Evolutionary conservation across 2,888 invertebrate genomes (phyloP).

Genomic region (Toxonevra muliebris): DNA sequence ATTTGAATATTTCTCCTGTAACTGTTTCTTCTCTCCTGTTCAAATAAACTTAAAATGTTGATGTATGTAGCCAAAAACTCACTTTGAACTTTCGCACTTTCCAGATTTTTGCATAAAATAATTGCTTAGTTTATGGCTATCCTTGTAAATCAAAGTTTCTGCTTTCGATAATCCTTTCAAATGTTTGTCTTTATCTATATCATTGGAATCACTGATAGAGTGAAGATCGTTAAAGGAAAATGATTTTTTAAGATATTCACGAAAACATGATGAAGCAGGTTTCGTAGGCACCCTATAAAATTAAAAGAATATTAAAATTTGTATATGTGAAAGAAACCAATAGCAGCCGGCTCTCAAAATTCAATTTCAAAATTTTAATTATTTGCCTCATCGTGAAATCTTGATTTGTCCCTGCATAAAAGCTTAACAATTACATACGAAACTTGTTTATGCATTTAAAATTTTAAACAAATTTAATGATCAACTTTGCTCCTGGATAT

Average conservation of each 20-base stretch:
- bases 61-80: background rate
- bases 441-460: too few species aligned
- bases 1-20: too few species aligned
- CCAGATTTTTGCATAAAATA: conserved; percentile 41
- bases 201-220: conserved; percentile 23
- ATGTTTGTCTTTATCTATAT: conserved; percentile 27
- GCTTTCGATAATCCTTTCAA: conserved; percentile 32
- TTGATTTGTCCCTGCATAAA: too few species aligned
- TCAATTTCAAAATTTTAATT: too few species aligned
- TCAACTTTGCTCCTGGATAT: too few species aligned
- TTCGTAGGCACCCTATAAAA: conserved; percentile 27
- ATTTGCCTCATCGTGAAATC: too few species aligned
- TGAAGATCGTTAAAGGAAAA: conserved; percentile 56
- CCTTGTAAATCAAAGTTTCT: conserved; percentile 19
- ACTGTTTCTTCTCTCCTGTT: too few species aligned
- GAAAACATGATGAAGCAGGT: conserved; percentile 38
- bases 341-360: background rate
- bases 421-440: too few species aligned
- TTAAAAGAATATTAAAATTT: conserved; percentile 15
- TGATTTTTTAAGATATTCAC: conserved; percentile 49
- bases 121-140: conserved; percentile 41
- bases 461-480: too few species aligned
- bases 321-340: background rate
- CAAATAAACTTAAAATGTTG: background rate
- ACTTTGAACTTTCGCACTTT: background rate